Base-by-base conservation (phyloP, 2,888 invertebrate species). In the Proisotoma minuta region DNA sequence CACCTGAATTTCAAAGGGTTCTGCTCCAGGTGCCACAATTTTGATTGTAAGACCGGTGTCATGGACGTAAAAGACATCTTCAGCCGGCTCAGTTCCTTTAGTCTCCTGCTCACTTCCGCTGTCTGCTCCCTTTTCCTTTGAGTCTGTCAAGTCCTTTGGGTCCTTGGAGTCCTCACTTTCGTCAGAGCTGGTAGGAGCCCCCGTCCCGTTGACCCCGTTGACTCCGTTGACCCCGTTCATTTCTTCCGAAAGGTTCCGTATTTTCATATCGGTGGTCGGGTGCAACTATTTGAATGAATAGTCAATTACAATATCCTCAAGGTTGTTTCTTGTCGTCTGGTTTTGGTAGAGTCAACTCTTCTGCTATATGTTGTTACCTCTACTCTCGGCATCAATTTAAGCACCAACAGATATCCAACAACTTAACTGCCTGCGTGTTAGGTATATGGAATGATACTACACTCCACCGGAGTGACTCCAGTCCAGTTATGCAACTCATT, bases 41-140 rank as follows among this genome's bases (percentile, higher is more conserved):
- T 93, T 91, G n/a, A 97, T 90, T 58, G 89, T 91, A 77, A 94
- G 92, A 53, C 93, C 92, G 81, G 89, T 83, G 76, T 95, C 94
- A 77, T 93, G 93, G 75, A 93, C 87, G 74, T 90, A 89, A 66
- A 92, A 89, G 58, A 92, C 87, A 79, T 89, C 88, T 63, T 88
- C 86, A 72, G 87, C 87, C 26, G 77, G 76, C 54, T 76, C 77
- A n/a, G 66, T 51, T 60, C 76, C 75, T 66, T 82, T 82, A 73
- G 84, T 71, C 8, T 52, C 62, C 22, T 59, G 49, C 5, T 62
- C 62, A 18, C 58, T 26, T 1, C 26, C 58, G 3, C 40, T 60
- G 40, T 50, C 62, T 39, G 51, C 58, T 18, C 39, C 47, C 5
- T 47, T 47, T 23, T 40, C 43, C 39, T 28, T 28, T 10, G 51